Evolutionary conservation across 2,888 invertebrate genomes (phyloP).

Genomic region (Macaria notata): DNA sequence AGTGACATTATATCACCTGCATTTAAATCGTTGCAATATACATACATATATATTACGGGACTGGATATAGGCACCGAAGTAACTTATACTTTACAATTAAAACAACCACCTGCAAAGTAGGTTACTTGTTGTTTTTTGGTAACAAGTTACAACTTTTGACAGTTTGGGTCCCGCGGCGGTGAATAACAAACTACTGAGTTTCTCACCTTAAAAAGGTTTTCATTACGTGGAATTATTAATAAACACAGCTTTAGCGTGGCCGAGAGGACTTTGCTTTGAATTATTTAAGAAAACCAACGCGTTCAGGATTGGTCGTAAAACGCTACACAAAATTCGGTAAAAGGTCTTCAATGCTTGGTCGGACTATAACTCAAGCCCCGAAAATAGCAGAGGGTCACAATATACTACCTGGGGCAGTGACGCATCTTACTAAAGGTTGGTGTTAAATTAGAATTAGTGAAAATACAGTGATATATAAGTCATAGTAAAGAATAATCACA

Average conservation of each 20-base stretch:
- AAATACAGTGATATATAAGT: too few species aligned
- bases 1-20: too few species aligned
- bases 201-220: conserved; percentile 34
- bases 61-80: too few species aligned
- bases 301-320: conserved; percentile 75
- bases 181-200: conserved; percentile 21
- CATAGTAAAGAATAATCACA: too few species aligned
- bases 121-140: too few species aligned
- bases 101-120: too few species aligned
- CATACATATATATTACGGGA: too few species aligned
- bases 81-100: too few species aligned
- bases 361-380: conserved; percentile 76
- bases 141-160: conserved; percentile 7
- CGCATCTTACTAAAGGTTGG: background rate
- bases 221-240: conserved; percentile 52
- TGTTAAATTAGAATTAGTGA: too few species aligned
- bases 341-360: conserved; percentile 79
- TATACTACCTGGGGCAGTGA: conserved; percentile 3
- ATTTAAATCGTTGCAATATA: too few species aligned
- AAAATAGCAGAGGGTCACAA: conserved; percentile 58
- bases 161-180: conserved; percentile 10
- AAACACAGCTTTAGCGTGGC: conserved; percentile 49
- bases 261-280: conserved; percentile 64
- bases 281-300: conserved; percentile 66
- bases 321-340: conserved; percentile 75